Evolutionary conservation across 1,140 invertebrate genomes (phyloP), one percentile per base, ranked within the genome.

Genomic region (Protaetia brevitarsis): DNA sequence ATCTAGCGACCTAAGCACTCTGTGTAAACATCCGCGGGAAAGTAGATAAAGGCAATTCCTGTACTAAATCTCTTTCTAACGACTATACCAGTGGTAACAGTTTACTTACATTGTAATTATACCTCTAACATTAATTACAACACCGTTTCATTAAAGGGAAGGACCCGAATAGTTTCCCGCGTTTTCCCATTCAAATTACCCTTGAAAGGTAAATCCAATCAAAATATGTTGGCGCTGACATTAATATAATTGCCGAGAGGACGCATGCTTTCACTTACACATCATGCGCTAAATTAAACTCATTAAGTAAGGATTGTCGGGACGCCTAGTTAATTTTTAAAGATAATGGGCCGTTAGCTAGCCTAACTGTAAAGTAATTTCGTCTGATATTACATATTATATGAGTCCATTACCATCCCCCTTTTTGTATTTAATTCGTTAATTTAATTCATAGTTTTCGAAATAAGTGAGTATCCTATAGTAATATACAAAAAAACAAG

Each of bases 21-120:
- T n/a, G n/a, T n/a, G n/a, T n/a, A n/a, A n/a, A n/a, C n/a, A n/a
- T n/a, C n/a, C n/a, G n/a, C n/a, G n/a, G n/a, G n/a, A n/a, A n/a
- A 19, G 41, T 51, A 51, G 41, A 23, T 51, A 21, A 51, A 51
- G 19, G 41, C 26, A 23, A 51, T 51, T 51, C 26, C 16, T 51
- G 11, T 10, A 51, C 41, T 51, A 51, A 51, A 51, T 51, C 41
- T 23, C 41, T 51, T 16, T 51, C 41, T 23, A 21, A 51, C 16
- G 41, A 51, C 41, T 51, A 26, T 19, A 19, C 41, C 41, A 10
- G 41, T 7, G 41, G 41, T 51, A 19, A 51, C 41, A 51, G 41
- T 51, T 51, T 51, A 51, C 41, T 51, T 51, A 51, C 16, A 51
- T 51, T 23, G 41, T 19, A 19, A 51, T 51, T 51, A 51, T 51